phyloP scores from a whole-genome alignment of 1,140 invertebrate genomes.

The Asobara japonica region DNA sequence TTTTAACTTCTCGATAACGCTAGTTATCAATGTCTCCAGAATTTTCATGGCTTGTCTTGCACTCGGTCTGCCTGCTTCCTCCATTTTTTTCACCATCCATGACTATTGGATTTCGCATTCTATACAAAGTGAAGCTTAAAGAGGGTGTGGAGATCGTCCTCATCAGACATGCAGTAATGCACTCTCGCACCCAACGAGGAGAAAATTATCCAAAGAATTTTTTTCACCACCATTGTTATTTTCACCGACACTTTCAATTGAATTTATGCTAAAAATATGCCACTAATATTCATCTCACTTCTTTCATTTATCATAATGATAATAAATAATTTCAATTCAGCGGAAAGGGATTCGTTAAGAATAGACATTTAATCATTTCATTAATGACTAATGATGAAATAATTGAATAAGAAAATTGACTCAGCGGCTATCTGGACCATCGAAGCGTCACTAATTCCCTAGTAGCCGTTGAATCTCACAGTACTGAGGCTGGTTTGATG shows the following conservation, averaged over 20 bases:
- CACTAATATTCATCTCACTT: background rate
- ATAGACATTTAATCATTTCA: background rate
- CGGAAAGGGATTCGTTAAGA: background rate
- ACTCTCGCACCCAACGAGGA: constrained; percentile 29
- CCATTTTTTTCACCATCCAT: background rate
- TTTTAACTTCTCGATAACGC: background rate
- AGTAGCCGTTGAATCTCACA: constrained; percentile 11
- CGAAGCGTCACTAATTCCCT: constrained; percentile 43
- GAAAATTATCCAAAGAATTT: constrained; percentile 27
- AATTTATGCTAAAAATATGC: background rate
- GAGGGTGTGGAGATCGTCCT: constrained; percentile 18
- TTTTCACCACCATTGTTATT: constrained; percentile 30
- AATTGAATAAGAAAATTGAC: background rate
- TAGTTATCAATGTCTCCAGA: no score
- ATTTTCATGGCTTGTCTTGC: background rate
- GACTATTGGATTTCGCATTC: background rate
- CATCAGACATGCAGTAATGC: constrained; percentile 33
- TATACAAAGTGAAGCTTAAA: background rate
- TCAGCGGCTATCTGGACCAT: background rate
- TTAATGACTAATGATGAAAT: background rate
- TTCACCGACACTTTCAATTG: constrained; percentile 10
- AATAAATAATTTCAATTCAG: background rate
- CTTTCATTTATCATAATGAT: background rate
- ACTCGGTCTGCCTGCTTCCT: background rate
- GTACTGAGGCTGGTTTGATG: constrained; percentile 36